Evolutionary conservation across 2,797 vertebrate species (phyloP).

Genomic region (Cossypha niveicapilla): DNA sequence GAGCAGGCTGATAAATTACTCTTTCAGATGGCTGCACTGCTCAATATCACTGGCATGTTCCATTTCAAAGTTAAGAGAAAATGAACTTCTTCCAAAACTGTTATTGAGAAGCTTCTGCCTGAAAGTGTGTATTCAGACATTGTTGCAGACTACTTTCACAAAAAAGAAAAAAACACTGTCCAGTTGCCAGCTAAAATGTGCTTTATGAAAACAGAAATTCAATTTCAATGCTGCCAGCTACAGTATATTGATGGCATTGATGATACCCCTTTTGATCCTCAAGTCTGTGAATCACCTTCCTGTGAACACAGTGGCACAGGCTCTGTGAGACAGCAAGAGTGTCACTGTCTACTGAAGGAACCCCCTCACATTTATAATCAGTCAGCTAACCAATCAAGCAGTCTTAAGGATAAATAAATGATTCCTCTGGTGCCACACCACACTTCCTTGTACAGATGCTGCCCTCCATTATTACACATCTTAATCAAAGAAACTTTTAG

Average conservation of each 20-base stretch:
- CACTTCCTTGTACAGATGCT: neutral
- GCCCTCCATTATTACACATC: neutral
- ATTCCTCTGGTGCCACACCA: neutral
- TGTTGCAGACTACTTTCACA: neutral
- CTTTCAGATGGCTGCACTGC: neutral
- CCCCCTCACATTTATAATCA: neutral
- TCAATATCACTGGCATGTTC: neutral
- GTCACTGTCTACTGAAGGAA: neutral
- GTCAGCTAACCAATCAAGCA: neutral
- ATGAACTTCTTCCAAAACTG: neutral
- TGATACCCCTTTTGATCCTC: neutral
- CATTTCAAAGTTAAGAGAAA: slow-evolving; percentile 19
- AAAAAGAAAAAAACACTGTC: neutral
- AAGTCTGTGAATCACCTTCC: neutral
- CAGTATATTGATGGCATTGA: neutral
- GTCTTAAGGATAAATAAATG: neutral
- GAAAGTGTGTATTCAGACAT: neutral
- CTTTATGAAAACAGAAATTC: slow-evolving; percentile 32
- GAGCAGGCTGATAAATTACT: neutral
- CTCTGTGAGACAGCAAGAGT: neutral
- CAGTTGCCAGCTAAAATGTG: neutral
- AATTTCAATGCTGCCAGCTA: neutral
- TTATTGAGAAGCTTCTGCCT: neutral
- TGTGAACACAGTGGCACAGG: neutral
- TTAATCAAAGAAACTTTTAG: neutral